phyloP scores from a whole-genome alignment of 2,797 vertebrate species.

The Crenuchus spilurus region DNA sequence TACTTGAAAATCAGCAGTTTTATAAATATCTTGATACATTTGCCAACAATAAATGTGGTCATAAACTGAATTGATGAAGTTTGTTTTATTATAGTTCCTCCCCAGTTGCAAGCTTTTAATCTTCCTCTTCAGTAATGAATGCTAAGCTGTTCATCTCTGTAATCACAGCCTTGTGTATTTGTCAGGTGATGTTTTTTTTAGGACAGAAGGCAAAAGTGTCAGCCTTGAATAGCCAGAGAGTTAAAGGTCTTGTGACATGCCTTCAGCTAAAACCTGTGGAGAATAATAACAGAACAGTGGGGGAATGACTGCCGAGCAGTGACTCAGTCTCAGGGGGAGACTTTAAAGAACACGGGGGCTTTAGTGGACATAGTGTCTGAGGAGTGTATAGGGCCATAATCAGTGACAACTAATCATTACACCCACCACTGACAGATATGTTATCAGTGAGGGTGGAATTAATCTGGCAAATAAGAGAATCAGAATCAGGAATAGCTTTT shows the following conservation, averaged over 20 bases:
- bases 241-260: background rate
- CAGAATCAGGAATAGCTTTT: constrained; percentile 43
- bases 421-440: constrained; percentile 42
- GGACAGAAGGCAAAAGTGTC: background rate
- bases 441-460: constrained; percentile 45
- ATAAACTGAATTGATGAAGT: background rate
- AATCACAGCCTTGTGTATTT: background rate
- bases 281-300: constrained; percentile 32
- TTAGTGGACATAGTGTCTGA: constrained; percentile 22
- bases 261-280: constrained; percentile 10
- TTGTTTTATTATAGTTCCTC: constrained; percentile 41
- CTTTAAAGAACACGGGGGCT: constrained; percentile 29
- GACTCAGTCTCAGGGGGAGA: constrained; percentile 44
- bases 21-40: too few relatives aligned
- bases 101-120: constrained; percentile 31
- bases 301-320: constrained; percentile 9
- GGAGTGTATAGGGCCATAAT: constrained; percentile 28
- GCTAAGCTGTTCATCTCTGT: constrained; percentile 23
- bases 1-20: too few relatives aligned
- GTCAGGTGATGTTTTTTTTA: constrained; percentile 30
- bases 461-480: constrained; percentile 48
- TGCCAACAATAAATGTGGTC: too few relatives aligned
- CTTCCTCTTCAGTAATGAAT: background rate
- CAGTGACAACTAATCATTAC: constrained; percentile 54
- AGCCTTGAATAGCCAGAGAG: constrained; percentile 5